phyloP scores from a whole-genome alignment of 2,888 invertebrate genomes.

The Argyra leucocephala region DNA sequence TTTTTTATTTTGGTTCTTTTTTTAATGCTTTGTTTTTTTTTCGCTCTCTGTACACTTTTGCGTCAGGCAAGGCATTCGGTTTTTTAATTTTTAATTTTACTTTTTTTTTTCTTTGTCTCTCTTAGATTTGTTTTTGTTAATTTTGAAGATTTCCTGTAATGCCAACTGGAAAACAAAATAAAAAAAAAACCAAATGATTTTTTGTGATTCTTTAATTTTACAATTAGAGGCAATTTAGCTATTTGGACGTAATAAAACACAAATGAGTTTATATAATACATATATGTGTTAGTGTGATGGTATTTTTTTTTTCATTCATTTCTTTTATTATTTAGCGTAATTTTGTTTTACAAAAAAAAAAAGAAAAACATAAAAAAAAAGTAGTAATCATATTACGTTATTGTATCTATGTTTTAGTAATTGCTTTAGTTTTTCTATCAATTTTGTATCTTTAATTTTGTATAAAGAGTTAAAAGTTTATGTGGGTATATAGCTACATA shows the following conservation, averaged over 20 bases:
- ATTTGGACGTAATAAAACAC: neutral
- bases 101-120: neutral
- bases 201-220: neutral
- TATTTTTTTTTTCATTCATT: neutral
- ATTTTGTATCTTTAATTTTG: no score
- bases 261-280: no score
- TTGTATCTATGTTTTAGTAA: neutral
- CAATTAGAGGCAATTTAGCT: slow-evolving; percentile 6
- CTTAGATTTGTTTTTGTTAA: neutral
- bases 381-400: no score
- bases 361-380: no score
- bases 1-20: neutral
- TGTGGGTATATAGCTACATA: no score
- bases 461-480: no score
- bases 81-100: no score
- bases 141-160: neutral
- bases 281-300: no score
- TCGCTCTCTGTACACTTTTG: no score
- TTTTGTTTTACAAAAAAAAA: no score
- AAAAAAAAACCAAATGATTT: neutral
- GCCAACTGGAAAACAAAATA: neutral
- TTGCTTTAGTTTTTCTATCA: neutral
- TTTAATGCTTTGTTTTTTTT: neutral
- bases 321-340: neutral
- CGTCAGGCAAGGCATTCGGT: neutral